phyloP scores from a whole-genome alignment of 2,797 vertebrate species.

The Artibeus lituratus region DNA sequence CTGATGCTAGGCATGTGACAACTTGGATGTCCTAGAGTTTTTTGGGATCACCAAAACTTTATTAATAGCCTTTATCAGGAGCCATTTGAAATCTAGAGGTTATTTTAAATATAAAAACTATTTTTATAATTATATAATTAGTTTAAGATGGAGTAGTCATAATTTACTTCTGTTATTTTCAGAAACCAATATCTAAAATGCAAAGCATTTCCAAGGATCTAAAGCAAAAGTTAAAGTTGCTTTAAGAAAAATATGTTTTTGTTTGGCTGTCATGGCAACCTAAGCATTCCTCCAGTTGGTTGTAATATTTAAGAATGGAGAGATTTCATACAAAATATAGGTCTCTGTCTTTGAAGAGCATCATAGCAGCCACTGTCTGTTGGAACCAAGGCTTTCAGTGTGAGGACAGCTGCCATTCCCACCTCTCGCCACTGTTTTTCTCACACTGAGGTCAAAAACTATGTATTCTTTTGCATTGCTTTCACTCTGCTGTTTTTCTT shows the following conservation, averaged over 20 bases:
- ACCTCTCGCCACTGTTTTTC: not conserved
- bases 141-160: not conserved
- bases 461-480: not conserved
- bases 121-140: not conserved
- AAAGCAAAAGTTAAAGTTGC: not conserved
- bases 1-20: not conserved
- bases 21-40: not conserved
- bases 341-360: not conserved
- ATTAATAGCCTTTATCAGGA: not conserved
- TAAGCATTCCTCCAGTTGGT: not conserved
- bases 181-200: not conserved
- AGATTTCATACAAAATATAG: not conserved
- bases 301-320: not conserved
- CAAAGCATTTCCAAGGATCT: not conserved
- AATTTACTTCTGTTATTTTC: not conserved
- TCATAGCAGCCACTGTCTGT: not conserved
- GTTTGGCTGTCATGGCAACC: not conserved
- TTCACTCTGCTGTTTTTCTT: not conserved
- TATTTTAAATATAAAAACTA: not conserved
- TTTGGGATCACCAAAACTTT: not conserved
- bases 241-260: not conserved
- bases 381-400: too few species aligned
- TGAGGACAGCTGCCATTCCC: accelerated
- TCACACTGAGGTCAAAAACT: not conserved
- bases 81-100: not conserved